A percentile compares a stretch with the other conserved stretches of the same genome.
These are phyloP conservation scores for Oreochromis grahami DNA, from an alignment of 2,797 vertebrate species.

Conservation along the genomic window DNA sequence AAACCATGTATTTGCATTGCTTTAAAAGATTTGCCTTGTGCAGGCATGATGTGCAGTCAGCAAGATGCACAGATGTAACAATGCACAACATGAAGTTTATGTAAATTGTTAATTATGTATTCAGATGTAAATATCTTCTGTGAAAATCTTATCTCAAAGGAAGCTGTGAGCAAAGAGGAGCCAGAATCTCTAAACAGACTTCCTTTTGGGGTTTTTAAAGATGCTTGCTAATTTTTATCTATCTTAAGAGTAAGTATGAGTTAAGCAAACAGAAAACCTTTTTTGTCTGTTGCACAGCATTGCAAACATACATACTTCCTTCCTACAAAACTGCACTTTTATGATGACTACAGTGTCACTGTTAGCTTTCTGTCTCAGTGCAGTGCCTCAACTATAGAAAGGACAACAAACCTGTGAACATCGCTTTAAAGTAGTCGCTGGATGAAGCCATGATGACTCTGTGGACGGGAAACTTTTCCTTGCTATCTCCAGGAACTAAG, in stretches of 20 bases:
- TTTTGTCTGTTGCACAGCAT: neutral
- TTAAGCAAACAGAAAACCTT: neutral
- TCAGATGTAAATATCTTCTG: neutral
- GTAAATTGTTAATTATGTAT: neutral
- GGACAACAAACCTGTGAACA: conserved; percentile 77
- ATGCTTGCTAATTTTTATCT: neutral
- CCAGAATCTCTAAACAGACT: neutral
- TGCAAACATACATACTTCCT: neutral
- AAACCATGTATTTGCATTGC: neutral
- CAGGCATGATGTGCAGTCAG: neutral
- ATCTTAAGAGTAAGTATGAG: neutral
- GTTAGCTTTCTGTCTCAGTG: neutral
- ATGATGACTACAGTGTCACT: neutral
- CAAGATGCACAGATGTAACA: neutral
- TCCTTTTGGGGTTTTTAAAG: neutral
- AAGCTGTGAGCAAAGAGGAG: neutral
- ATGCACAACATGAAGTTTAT: neutral
- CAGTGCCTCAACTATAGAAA: neutral
- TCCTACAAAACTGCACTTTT: neutral
- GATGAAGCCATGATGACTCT: conserved; percentile 82
- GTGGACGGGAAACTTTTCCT: conserved; percentile 76
- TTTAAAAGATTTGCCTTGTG: neutral
- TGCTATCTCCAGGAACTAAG: conserved; percentile 77
- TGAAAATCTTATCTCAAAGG: neutral
- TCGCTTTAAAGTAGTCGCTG: conserved; percentile 84